Evolutionary conservation across 2,888 invertebrate genomes (phyloP).

Genomic region (Hirtodrosophila cameraria): DNA sequence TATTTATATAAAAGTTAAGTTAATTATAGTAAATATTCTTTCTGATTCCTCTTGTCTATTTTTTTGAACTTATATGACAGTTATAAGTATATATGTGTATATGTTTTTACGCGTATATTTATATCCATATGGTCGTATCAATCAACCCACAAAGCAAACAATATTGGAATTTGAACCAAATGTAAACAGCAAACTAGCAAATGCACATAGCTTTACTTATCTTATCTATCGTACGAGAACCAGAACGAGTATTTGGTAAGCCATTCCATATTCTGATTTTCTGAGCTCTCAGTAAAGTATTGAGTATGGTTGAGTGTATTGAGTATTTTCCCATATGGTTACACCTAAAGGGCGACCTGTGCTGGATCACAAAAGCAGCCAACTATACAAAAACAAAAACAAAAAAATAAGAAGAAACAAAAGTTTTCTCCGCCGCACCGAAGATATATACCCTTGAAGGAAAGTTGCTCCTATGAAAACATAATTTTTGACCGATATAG

Average conservation of each 20-base stretch:
- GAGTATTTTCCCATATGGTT: conserved; percentile 27
- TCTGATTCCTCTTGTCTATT: not conserved
- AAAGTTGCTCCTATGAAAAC: too few species aligned
- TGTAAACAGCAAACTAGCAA: conserved; percentile 43
- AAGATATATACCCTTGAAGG: too few species aligned
- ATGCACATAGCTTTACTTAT: conserved; percentile 35
- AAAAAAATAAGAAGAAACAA: conserved; percentile 3
- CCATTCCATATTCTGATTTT: conserved; percentile 13
- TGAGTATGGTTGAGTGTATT: conserved; percentile 3
- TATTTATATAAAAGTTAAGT: too few species aligned
- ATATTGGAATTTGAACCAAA: conserved; percentile 38
- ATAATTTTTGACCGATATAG: too few species aligned
- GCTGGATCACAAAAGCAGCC: conserved; percentile 25
- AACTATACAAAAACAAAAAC: too few species aligned
- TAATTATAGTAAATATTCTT: too few species aligned
- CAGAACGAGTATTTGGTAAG: conserved; percentile 28
- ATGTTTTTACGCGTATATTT: too few species aligned
- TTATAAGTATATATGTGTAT: too few species aligned
- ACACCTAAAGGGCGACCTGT: conserved; percentile 23
- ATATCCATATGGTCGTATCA: conserved; percentile 48
- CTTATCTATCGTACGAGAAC: conserved; percentile 41
- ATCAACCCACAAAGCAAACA: conserved; percentile 55
- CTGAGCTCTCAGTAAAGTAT: not conserved
- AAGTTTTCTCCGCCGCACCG: too few species aligned
- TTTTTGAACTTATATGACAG: not conserved